Evolutionary conservation across 2,888 invertebrate species (phyloP).

Genomic region (Oscheius sp.): DNA sequence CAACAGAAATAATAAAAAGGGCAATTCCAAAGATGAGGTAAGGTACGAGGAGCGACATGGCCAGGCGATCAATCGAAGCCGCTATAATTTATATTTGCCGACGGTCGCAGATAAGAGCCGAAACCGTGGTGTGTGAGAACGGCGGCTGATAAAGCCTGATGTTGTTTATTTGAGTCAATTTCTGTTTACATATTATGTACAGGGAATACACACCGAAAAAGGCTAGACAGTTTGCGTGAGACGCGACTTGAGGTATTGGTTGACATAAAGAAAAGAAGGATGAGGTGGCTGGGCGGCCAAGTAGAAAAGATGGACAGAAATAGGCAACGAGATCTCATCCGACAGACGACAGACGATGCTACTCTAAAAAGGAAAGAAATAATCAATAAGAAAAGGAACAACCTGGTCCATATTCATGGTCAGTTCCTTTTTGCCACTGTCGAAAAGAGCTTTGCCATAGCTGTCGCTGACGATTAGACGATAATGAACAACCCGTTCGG

Average conservation of each 20-base stretch:
- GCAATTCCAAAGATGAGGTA: slow-evolving; percentile 45
- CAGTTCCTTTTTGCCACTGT: slow-evolving; percentile 14
- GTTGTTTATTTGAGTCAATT: too few relatives aligned
- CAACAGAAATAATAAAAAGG: slow-evolving; percentile 41
- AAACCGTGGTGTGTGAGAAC: too few relatives aligned
- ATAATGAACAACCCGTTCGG: slow-evolving; percentile 47
- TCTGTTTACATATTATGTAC: too few relatives aligned
- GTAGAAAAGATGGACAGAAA: slow-evolving; percentile 52
- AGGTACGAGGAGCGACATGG: slow-evolving; percentile 23
- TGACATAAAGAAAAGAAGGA: slow-evolving; percentile 40
- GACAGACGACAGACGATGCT: slow-evolving; percentile 40
- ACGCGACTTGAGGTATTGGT: slow-evolving; percentile 28
- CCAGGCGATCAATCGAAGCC: slow-evolving; percentile 30
- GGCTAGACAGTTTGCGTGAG: too few relatives aligned
- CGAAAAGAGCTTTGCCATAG: slow-evolving; percentile 13
- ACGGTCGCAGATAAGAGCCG: slow-evolving; percentile 27
- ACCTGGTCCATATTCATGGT: slow-evolving; percentile 24
- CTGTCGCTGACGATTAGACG: slow-evolving; percentile 23
- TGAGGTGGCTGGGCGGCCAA: slow-evolving; percentile 36
- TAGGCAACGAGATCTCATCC: slow-evolving; percentile 37
- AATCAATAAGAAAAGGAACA: not conserved
- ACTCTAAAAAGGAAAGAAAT: slow-evolving; percentile 20
- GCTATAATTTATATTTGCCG: slow-evolving; percentile 34
- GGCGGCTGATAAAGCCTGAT: too few relatives aligned
- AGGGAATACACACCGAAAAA: too few relatives aligned